Evolutionary conservation across 2,113 vertebrate genomes (phyloP).

Genomic region (Zosterops japonicus): DNA sequence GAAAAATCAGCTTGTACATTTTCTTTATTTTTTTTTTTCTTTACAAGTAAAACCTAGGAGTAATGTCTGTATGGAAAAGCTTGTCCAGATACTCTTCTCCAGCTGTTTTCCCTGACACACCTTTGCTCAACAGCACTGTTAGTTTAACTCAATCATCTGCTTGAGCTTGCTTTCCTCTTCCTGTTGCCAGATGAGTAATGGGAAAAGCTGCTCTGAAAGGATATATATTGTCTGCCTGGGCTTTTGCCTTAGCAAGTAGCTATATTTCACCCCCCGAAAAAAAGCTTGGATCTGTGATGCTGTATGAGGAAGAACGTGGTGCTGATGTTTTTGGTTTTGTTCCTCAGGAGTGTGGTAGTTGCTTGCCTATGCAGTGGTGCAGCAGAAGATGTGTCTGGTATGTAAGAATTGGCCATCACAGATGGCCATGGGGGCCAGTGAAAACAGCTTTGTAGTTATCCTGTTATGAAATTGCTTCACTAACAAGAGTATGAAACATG

Average conservation of each 20-base stretch:
- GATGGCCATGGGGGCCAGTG: neutral
- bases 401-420: neutral
- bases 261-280: neutral
- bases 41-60: neutral
- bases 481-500: neutral
- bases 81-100: neutral
- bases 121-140: neutral
- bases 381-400: neutral
- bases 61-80: neutral
- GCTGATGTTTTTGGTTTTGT: neutral
- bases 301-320: neutral
- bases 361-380: neutral
- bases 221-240: rapidly evolving
- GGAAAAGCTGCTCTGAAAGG: neutral
- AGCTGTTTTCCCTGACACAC: neutral
- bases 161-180: neutral
- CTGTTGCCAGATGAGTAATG: neutral
- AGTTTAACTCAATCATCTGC: neutral
- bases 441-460: neutral
- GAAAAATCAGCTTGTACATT: neutral
- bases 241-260: neutral
- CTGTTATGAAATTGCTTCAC: neutral
- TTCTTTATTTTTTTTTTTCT: neutral
- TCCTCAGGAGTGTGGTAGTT: neutral
- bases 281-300: neutral